phyloP scores from a whole-genome alignment of 2,888 invertebrate species.

The Lycaena phlaeas region DNA sequence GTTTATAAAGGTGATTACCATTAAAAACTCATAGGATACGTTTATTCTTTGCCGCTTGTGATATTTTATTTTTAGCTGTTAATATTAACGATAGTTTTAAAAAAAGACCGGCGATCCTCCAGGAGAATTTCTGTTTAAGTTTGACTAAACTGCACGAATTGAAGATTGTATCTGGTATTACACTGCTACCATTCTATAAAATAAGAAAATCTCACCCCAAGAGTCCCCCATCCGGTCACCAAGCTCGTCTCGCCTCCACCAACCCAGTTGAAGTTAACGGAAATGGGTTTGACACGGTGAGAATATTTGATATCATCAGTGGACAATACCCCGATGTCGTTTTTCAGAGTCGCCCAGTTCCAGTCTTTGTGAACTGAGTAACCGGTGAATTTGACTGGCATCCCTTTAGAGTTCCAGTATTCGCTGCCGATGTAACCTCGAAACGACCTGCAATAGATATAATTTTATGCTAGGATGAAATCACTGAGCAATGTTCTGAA shows the following conservation, averaged over 20 bases:
- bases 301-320: conserved; percentile 16
- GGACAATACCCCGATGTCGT: conserved; percentile 29
- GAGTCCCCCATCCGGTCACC: conserved; percentile 35
- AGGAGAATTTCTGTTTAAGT: no score
- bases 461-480: no score
- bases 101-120: no score
- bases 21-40: no score
- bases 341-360: conserved; percentile 24
- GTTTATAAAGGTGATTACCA: no score
- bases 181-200: no score
- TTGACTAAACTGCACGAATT: no score
- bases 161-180: no score
- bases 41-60: no score
- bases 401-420: conserved; percentile 24
- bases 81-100: no score
- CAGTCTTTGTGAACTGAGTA: conserved; percentile 28
- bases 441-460: no score
- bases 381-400: conserved; percentile 18
- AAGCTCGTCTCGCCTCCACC: conserved; percentile 17
- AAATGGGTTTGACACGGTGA: conserved; percentile 16
- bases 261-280: conserved; percentile 19
- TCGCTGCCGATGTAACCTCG: conserved; percentile 28
- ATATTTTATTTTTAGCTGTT: no score
- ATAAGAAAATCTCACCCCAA: conserved; percentile 24
- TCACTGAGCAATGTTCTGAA: neutral